phyloP scores from a whole-genome alignment of 1,140 invertebrate genomes.

The Caenorhabditis briggsae region DNA sequence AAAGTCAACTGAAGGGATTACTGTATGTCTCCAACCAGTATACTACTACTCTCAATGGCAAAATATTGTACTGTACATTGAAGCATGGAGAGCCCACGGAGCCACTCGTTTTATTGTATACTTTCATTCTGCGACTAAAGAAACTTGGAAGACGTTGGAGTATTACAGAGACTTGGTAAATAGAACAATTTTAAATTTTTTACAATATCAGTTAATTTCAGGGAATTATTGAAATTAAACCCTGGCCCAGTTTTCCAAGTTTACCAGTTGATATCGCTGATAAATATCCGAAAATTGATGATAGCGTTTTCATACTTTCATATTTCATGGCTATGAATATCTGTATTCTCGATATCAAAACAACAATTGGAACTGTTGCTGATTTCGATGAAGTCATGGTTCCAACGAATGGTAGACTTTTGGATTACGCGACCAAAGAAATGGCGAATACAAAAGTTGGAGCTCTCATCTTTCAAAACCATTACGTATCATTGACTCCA shows the following conservation, averaged over 20 bases:
- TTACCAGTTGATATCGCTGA: background rate
- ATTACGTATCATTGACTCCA: background rate
- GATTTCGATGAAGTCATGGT: slow-evolving; percentile 28
- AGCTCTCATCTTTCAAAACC: background rate
- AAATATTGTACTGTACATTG: slow-evolving; percentile 26
- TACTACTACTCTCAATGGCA: slow-evolving; percentile 21
- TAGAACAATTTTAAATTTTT: no score
- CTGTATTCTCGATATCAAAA: slow-evolving; percentile 4
- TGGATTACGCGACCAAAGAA: background rate
- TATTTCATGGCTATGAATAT: slow-evolving; percentile 6
- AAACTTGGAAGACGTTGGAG: background rate
- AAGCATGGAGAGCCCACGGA: slow-evolving; percentile 27
- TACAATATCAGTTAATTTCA: background rate
- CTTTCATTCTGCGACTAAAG: slow-evolving; percentile 23
- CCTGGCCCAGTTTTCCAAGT: background rate
- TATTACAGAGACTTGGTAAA: background rate
- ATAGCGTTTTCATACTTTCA: background rate
- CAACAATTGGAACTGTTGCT: background rate
- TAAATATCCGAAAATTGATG: slow-evolving; percentile 4
- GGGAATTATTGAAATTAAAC: background rate
- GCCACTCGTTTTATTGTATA: slow-evolving; percentile 10
- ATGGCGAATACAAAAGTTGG: background rate
- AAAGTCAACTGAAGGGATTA: no score
- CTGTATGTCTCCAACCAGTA: background rate
- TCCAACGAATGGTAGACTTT: background rate